A percentile compares a stretch with the other conserved stretches of the same genome.
These are phyloP conservation scores for Villa cingulata DNA, from an alignment of 2,888 invertebrate genomes.

Conservation along the genomic window DNA sequence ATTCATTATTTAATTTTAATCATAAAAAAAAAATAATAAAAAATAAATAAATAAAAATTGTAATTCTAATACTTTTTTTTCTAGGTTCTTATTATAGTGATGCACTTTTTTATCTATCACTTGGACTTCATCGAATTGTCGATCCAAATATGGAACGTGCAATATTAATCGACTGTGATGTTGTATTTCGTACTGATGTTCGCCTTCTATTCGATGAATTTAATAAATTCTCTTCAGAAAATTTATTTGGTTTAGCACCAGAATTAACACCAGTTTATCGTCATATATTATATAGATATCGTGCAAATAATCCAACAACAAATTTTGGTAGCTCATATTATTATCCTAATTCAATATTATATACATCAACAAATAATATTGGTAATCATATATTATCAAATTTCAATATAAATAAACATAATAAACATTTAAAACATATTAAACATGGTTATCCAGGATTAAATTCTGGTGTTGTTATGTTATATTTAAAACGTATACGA, in stretches of 20 bases:
- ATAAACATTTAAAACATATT: constrained; percentile 18
- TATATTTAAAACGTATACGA: constrained; percentile 53
- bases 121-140: constrained; percentile 56
- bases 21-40: no score
- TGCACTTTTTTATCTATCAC: constrained; percentile 62
- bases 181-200: constrained; percentile 56
- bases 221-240: constrained; percentile 44
- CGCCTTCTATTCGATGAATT: constrained; percentile 52
- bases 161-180: constrained; percentile 64
- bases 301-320: constrained; percentile 47
- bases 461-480: constrained; percentile 65
- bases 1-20: no score
- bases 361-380: not conserved
- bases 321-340: constrained; percentile 41
- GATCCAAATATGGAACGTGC: constrained; percentile 45
- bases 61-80: constrained; percentile 8
- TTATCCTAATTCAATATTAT: not conserved
- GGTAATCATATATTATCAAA: not conserved
- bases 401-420: constrained; percentile 11
- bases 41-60: not conserved
- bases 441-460: constrained; percentile 55
- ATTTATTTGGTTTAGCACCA: constrained; percentile 56
- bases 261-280: constrained; percentile 68
- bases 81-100: constrained; percentile 61
- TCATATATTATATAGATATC: constrained; percentile 55